phyloP scores from a whole-genome alignment of 2,888 invertebrate genomes.

The Plemyria rubiginata region DNA sequence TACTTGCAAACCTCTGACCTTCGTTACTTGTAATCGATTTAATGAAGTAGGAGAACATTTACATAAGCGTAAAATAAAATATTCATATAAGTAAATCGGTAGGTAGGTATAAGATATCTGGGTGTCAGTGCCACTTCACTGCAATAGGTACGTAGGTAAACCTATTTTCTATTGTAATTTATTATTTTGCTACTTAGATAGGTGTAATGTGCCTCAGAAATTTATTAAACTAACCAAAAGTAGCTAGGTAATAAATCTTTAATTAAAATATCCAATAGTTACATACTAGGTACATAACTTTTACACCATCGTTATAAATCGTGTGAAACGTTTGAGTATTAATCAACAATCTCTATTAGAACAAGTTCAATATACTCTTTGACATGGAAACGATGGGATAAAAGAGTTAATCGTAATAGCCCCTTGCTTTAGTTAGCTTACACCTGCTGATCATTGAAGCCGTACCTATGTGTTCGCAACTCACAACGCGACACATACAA shows the following conservation, averaged over 20 bases:
- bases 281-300: too few species aligned
- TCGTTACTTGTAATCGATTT: conserved; percentile 78
- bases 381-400: conserved; percentile 84
- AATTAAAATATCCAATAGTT: too few species aligned
- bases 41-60: conserved; percentile 43
- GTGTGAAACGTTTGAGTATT: conserved; percentile 68
- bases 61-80: too few species aligned
- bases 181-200: too few species aligned
- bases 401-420: conserved; percentile 84
- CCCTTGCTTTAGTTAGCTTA: conserved; percentile 82
- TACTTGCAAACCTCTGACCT: conserved; percentile 81
- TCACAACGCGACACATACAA: conserved; percentile 69
- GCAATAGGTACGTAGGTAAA: too few species aligned
- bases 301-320: not conserved
- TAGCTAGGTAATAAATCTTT: too few species aligned
- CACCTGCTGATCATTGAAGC: conserved; percentile 85
- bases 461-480: conserved; percentile 82
- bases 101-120: too few species aligned
- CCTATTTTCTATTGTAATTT: too few species aligned
- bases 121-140: too few species aligned
- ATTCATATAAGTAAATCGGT: too few species aligned
- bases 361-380: conserved; percentile 85
- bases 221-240: too few species aligned
- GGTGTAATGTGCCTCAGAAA: not conserved
- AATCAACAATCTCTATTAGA: conserved; percentile 74